These are phyloP conservation scores for Oscheius sp. DNA, from an alignment of 2,888 invertebrate species.

Conservation along the genomic window DNA sequence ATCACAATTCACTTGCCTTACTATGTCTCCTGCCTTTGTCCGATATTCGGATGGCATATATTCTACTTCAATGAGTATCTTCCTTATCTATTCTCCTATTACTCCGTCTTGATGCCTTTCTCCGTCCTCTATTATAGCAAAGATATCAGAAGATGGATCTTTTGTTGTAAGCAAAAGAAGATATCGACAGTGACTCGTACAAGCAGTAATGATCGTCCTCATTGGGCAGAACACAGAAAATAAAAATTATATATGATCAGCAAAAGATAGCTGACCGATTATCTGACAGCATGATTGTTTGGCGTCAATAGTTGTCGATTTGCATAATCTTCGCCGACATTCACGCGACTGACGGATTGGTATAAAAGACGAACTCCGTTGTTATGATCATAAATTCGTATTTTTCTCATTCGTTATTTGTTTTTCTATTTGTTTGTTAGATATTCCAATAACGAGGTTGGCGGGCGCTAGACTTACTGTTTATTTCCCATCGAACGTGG, in stretches of 20 bases:
- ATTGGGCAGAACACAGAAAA: conserved; percentile 7
- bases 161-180: neutral
- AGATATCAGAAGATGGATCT: neutral
- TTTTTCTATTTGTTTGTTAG: no score
- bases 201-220: neutral
- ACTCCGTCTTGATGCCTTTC: conserved; percentile 6
- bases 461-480: neutral
- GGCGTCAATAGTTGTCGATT: no score
- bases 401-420: no score
- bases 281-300: no score
- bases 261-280: no score
- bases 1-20: conserved; percentile 18
- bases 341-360: no score
- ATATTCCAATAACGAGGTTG: no score
- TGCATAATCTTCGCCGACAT: no score
- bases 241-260: no score
- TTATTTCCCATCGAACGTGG: neutral
- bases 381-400: no score
- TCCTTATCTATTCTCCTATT: conserved; percentile 15
- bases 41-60: neutral
- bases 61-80: neutral
- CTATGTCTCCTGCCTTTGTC: conserved; percentile 7
- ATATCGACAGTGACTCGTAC: neutral
- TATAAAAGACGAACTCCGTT: no score
- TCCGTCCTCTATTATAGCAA: conserved; percentile 11